These are phyloP conservation scores for Ptilonorhynchus violaceus DNA, from an alignment of 2,113 vertebrate species.

Conservation along the genomic window DNA sequence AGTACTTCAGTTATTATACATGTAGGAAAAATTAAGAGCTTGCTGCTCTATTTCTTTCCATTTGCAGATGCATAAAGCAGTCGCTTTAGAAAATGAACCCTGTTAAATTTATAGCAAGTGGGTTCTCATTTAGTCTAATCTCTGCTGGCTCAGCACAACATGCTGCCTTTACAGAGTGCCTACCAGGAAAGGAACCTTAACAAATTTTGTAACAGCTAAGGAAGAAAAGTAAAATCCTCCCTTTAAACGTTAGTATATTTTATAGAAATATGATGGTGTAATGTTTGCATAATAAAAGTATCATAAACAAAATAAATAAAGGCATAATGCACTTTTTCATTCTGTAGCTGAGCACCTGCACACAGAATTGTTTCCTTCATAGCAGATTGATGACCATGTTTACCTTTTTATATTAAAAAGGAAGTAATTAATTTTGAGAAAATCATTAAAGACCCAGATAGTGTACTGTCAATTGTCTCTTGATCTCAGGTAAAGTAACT, in stretches of 20 bases:
- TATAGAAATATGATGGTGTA: conserved; percentile 7
- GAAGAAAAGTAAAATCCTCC: not conserved
- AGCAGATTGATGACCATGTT: conserved; percentile 40
- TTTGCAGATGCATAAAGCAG: conserved; percentile 73
- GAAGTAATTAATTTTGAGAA: conserved; percentile 34
- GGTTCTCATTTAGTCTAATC: conserved; percentile 73
- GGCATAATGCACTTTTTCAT: not conserved
- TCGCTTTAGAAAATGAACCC: conserved; percentile 74
- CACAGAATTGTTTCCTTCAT: conserved; percentile 10
- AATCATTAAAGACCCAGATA: conserved; percentile 22
- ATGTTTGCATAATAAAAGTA: conserved; percentile 29
- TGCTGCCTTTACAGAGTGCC: conserved; percentile 14
- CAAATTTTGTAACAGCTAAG: conserved; percentile 21
- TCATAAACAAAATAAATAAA: conserved; percentile 14
- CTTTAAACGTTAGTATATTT: conserved; percentile 16
- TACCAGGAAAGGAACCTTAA: conserved; percentile 26
- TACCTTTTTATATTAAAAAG: conserved; percentile 37
- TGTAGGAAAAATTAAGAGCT: conserved; percentile 39
- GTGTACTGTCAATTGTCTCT: not conserved
- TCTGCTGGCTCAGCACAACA: conserved; percentile 69
- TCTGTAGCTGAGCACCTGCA: not conserved
- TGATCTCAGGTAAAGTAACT: conserved; percentile 6
- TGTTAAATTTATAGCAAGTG: conserved; percentile 70
- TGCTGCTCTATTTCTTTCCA: conserved; percentile 62
- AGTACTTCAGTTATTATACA: conserved; percentile 42